phyloP scores from a whole-genome alignment of 2,888 invertebrate genomes.

The Eupithecia abbreviata region DNA sequence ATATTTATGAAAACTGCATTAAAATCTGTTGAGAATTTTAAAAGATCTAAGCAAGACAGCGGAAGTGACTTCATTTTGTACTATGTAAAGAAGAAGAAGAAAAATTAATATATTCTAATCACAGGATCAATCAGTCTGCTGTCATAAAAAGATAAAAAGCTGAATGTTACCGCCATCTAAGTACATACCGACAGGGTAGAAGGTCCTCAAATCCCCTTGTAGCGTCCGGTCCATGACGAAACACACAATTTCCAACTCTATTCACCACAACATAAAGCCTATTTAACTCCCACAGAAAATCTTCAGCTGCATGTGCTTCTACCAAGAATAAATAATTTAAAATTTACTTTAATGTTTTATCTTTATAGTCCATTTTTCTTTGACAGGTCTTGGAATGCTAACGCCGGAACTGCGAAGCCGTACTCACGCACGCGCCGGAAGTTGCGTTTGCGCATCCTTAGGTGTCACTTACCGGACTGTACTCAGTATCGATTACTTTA shows the following conservation, averaged over 20 bases:
- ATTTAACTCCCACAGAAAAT: constrained; percentile 12
- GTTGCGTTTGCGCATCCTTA: constrained; percentile 76
- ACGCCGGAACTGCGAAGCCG: constrained; percentile 78
- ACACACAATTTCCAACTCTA: background rate
- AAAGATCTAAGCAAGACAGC: too few relatives aligned
- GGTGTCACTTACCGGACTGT: constrained; percentile 73
- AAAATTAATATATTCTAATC: constrained; percentile 9
- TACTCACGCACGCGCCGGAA: constrained; percentile 80
- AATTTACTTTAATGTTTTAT: background rate
- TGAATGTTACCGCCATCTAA: constrained; percentile 33
- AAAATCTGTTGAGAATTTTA: too few relatives aligned
- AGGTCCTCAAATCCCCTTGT: constrained; percentile 51
- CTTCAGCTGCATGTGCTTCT: background rate
- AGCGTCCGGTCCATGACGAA: constrained; percentile 54
- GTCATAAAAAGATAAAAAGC: constrained; percentile 33
- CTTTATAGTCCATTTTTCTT: constrained; percentile 26
- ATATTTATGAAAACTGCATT: too few relatives aligned
- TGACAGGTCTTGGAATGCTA: constrained; percentile 23
- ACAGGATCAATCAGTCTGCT: constrained; percentile 28
- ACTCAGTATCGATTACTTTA: constrained; percentile 64
- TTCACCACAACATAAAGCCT: background rate
- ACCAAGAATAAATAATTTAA: background rate
- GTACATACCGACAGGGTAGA: constrained; percentile 39
- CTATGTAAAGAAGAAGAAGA: background rate
- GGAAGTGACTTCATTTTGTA: too few relatives aligned